Evolutionary conservation across 2,113 vertebrate species (phyloP).

Genomic region (Heterotis niloticus): DNA sequence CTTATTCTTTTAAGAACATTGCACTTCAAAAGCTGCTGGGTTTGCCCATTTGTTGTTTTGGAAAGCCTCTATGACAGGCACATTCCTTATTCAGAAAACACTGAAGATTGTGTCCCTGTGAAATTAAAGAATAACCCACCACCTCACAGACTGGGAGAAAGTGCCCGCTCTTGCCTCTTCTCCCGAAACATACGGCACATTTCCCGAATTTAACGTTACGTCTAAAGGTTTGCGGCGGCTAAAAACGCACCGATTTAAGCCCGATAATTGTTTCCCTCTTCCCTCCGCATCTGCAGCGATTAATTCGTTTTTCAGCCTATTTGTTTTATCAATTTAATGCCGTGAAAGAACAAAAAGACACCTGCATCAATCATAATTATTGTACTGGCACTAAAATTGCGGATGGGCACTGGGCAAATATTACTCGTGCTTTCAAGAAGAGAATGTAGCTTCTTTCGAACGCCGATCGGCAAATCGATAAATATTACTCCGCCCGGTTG

Average conservation of each 20-base stretch:
- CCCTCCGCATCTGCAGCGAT: conserved; percentile 41
- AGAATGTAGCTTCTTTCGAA: conserved; percentile 53
- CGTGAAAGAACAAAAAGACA: conserved; percentile 55
- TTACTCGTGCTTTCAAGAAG: conserved; percentile 26
- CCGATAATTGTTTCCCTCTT: conserved; percentile 41
- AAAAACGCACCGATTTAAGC: conserved; percentile 26
- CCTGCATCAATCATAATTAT: conserved; percentile 67
- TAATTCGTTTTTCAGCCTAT: conserved; percentile 58
- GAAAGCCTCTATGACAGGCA: neutral
- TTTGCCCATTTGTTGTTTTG: neutral
- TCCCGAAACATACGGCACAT: conserved; percentile 49
- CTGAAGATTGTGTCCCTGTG: neutral
- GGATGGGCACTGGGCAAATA: conserved; percentile 31
- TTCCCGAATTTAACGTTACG: conserved; percentile 57
- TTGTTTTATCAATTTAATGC: conserved; percentile 49
- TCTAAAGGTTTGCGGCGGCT: conserved; percentile 50
- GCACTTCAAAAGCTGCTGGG: too few relatives aligned
- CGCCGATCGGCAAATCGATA: conserved; percentile 58
- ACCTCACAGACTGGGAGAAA: conserved; percentile 42
- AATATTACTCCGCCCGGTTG: conserved; percentile 68
- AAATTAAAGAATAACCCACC: conserved; percentile 43
- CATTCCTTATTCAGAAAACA: conserved; percentile 4
- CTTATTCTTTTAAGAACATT: neutral
- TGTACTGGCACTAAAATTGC: conserved; percentile 61
- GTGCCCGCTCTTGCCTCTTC: conserved; percentile 43